A percentile compares a stretch with the other conserved stretches of the same genome.
Conservation (phyloP, 2,888 invertebrate genomes). For the Aricia artaxerxes region DNA sequence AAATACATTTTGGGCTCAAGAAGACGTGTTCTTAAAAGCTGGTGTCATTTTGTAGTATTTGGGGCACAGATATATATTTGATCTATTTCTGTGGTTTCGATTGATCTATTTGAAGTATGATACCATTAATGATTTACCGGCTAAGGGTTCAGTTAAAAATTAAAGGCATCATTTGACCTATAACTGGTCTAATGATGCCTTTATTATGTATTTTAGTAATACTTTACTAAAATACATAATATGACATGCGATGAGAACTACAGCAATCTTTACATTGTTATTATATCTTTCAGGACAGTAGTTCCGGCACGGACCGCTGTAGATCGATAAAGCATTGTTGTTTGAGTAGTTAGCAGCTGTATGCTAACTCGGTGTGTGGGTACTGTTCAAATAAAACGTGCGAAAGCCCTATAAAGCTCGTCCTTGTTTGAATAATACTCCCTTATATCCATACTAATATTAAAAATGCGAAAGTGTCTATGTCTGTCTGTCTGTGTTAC, state of each 20-base stretch:
- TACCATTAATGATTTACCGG: no score
- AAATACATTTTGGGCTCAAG: no score
- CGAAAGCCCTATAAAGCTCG: conserved; percentile 10
- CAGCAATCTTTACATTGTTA: not conserved
- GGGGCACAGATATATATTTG: no score
- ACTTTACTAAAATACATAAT: not conserved
- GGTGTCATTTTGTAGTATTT: no score
- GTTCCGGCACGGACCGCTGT: not conserved
- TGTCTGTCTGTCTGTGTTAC: no score
- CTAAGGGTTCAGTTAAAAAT: not conserved
- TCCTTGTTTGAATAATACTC: not conserved
- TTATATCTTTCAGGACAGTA: not conserved
- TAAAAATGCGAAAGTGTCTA: no score
- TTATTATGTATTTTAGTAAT: no score
- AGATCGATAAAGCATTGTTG: conserved; percentile 25
- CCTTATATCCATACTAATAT: not conserved
- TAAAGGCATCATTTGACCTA: not conserved
- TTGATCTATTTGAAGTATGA: no score
- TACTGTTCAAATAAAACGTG: conserved; percentile 25
- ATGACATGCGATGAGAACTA: not conserved
- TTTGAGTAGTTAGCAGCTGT: conserved; percentile 18
- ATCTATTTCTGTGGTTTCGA: no score
- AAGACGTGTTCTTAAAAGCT: no score
- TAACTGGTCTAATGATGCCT: no score
- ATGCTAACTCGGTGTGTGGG: conserved; percentile 13